phyloP scores from a whole-genome alignment of 2,888 invertebrate species.

The Fragum sueziense region DNA sequence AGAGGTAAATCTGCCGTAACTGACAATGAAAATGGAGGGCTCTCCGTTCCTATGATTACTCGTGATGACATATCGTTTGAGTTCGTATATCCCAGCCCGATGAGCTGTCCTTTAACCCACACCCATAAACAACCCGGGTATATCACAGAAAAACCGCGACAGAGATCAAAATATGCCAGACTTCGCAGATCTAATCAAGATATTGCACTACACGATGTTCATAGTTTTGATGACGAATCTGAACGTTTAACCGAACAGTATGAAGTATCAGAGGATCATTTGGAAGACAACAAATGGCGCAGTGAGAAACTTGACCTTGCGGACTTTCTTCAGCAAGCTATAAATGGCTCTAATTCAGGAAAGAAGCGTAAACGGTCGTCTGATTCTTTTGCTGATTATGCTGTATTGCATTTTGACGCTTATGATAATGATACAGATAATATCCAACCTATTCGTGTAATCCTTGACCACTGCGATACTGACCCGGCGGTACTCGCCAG shows the following conservation, averaged over 20 bases:
- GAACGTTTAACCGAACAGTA: not conserved
- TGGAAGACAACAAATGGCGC: not conserved
- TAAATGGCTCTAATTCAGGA: not conserved
- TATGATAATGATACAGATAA: not conserved
- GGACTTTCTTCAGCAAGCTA: not conserved
- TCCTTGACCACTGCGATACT: not conserved
- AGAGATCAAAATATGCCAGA: not conserved
- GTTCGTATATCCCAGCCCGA: not conserved
- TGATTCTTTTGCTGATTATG: not conserved
- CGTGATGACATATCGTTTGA: not conserved
- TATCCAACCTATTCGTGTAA: not conserved
- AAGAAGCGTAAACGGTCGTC: too few relatives aligned
- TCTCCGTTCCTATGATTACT: not conserved
- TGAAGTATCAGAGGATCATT: not conserved
- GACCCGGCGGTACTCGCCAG: not conserved
- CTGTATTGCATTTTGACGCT: not conserved
- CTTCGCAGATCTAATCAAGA: not conserved
- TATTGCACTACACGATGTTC: not conserved
- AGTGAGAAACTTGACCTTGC: not conserved
- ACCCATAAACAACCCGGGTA: not conserved
- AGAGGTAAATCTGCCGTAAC: not conserved
- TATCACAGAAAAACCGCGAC: not conserved
- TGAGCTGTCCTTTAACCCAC: not conserved
- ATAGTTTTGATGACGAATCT: not conserved
- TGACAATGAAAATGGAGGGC: not conserved